Percentiles rank a stretch among this genome's conserved stretches.
phyloP scores from a whole-genome alignment of 2,888 invertebrate species.

The Andrena fulva region DNA sequence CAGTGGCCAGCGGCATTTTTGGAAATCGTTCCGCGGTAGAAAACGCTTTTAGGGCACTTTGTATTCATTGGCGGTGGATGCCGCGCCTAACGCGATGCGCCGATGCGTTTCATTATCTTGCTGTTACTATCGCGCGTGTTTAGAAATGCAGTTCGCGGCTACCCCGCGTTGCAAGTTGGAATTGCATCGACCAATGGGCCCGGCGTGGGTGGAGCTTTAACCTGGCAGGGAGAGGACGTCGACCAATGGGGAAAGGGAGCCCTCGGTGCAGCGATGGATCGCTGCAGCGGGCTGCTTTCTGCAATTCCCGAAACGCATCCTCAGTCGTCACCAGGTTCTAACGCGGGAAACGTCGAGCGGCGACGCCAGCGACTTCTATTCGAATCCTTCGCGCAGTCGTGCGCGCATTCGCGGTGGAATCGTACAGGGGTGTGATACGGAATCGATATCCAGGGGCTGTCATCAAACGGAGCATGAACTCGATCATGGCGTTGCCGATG shows the following conservation, averaged over 20 bases:
- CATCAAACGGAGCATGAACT: slow-evolving; percentile 59
- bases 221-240: slow-evolving; percentile 21
- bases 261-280: slow-evolving; percentile 38
- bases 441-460: not conserved
- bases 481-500: slow-evolving; percentile 64
- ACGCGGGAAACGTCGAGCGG: slow-evolving; percentile 13
- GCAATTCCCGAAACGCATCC: slow-evolving; percentile 18
- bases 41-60: not conserved
- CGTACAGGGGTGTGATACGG: slow-evolving; percentile 6
- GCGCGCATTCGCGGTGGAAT: slow-evolving; percentile 1
- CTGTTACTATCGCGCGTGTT: slow-evolving; percentile 15
- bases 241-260: slow-evolving; percentile 38
- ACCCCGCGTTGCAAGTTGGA: slow-evolving; percentile 12
- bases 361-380: not conserved
- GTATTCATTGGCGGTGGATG: not conserved
- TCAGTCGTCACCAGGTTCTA: slow-evolving; percentile 43
- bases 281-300: slow-evolving; percentile 24
- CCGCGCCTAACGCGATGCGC: not conserved
- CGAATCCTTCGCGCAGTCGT: not conserved
- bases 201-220: slow-evolving; percentile 48
- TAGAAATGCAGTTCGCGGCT: slow-evolving; percentile 29
- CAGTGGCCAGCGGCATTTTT: too few species aligned
- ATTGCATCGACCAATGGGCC: slow-evolving; percentile 50
- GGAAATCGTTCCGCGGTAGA: not conserved
- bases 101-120: not conserved